Evolutionary conservation across 1,140 invertebrate species (phyloP), one percentile per base, ranked within the genome.

Genomic region (Procambarus clarkii): DNA sequence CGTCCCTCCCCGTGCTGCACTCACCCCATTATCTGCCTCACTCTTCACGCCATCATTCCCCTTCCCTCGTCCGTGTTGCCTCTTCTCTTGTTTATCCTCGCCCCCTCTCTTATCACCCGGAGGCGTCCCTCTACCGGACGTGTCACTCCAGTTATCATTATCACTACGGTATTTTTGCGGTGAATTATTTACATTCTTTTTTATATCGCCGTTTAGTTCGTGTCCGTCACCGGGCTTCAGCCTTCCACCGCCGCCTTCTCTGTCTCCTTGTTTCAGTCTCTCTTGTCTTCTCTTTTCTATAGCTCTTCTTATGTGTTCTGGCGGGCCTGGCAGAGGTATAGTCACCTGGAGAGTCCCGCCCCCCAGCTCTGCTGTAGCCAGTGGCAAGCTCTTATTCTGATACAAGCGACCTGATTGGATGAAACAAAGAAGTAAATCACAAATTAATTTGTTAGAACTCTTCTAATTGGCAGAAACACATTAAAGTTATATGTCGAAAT

Each of bases 271-370:
- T 48, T n/a, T 74, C 82, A 4, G 44, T 69, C 69, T 54, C 69
- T 50, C 78, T 24, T 79, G 48, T 69, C 60, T 79, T 74, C 21
- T 87, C 45, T 60, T 71, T 24, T 44, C 64, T n/a, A 91, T 91
- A 5, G 77, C 78, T 64, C 58, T 86, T 34, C 44, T 69, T 21
- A 86, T 91, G 54, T 87, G 54, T 21, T 91, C 88, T 2, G 88
- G 88, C 21, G 79, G 88, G 58, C 85, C 83, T 0, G 58, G 50
- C 2, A 91, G 71, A 18, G 90, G 90, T 21, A 91, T 69, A 13
- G 90, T 87, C 45, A 86, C 90, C 71, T 76, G 83, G 50, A 91
- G 84, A 46, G 90, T 91, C 15, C 90, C 90, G 11, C 90, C 90
- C 8, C 85, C 90, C n/a, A 91, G 84, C 50, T 91, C 85, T 4